Conservation (phyloP, 1,140 invertebrate genomes). For the Macrosteles quadrilineatus region DNA sequence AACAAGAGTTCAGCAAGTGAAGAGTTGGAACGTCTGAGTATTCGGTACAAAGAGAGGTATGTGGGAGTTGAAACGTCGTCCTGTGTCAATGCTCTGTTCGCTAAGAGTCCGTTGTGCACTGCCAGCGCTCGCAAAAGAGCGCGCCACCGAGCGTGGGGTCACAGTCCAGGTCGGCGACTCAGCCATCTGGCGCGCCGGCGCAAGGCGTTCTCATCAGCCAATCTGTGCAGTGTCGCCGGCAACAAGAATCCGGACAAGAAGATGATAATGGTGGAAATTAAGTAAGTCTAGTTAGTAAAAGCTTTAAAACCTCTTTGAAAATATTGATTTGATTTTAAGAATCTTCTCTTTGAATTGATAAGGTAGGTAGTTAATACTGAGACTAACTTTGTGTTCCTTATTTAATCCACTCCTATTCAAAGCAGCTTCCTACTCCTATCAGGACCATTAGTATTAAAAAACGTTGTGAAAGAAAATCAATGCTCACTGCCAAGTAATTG, state of each 20-base stretch:
- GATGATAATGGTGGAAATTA: conserved; percentile 55
- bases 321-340: too few species aligned
- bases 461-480: too few species aligned
- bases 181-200: conserved; percentile 65
- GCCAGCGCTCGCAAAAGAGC: conserved; percentile 58
- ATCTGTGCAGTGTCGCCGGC: conserved; percentile 47
- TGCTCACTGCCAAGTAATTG: too few species aligned
- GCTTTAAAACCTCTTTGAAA: too few species aligned
- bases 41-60: conserved; percentile 61
- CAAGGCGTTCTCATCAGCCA: conserved; percentile 63
- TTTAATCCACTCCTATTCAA: too few species aligned
- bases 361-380: too few species aligned
- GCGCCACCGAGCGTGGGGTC: conserved; percentile 55
- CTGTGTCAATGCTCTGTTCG: conserved; percentile 61
- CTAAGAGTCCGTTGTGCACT: conserved; percentile 50
- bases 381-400: too few species aligned
- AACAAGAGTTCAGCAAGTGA: conserved; percentile 62
- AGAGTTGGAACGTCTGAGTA: conserved; percentile 60
- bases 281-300: too few species aligned
- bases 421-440: too few species aligned
- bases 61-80: conserved; percentile 66
- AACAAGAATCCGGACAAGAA: conserved; percentile 40
- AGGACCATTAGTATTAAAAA: too few species aligned
- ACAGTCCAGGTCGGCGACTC: conserved; percentile 65
- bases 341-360: too few species aligned